Evolutionary conservation across 2,113 vertebrate species (phyloP).

Genomic region (Solenodon paradoxus): DNA sequence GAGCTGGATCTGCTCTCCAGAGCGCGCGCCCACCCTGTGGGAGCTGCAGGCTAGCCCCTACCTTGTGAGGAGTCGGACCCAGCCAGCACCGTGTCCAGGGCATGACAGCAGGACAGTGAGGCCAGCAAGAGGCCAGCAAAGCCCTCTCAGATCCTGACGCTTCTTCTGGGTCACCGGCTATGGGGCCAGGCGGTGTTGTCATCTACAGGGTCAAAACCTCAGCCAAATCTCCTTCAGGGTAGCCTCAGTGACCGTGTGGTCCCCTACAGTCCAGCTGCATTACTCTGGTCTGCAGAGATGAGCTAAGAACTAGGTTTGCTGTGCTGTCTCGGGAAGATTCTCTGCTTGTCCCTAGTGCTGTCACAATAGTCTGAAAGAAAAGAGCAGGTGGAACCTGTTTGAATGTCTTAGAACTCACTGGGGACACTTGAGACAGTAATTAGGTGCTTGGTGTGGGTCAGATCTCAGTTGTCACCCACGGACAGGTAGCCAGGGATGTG

Average conservation of each 20-base stretch:
- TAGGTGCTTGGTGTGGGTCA: background rate
- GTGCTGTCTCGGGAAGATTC: accelerated
- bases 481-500: background rate
- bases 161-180: background rate
- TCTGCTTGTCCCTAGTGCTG: background rate
- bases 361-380: background rate
- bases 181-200: background rate
- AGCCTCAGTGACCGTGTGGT: background rate
- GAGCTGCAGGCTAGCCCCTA: background rate
- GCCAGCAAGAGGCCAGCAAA: too few species aligned
- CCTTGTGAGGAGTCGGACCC: background rate
- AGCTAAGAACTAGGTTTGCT: background rate
- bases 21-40: background rate
- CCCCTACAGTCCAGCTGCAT: background rate
- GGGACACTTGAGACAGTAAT: background rate
- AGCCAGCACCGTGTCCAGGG: too few species aligned
- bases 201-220: background rate
- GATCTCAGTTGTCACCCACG: background rate
- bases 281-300: background rate
- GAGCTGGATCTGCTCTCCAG: background rate
- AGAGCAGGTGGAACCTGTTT: background rate
- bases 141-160: background rate
- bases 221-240: background rate
- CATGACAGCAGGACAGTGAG: accelerated
- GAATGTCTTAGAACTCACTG: background rate